These are phyloP conservation scores for Anabas testudineus DNA, from an alignment of 2,797 vertebrate species.

Conservation along the genomic window DNA sequence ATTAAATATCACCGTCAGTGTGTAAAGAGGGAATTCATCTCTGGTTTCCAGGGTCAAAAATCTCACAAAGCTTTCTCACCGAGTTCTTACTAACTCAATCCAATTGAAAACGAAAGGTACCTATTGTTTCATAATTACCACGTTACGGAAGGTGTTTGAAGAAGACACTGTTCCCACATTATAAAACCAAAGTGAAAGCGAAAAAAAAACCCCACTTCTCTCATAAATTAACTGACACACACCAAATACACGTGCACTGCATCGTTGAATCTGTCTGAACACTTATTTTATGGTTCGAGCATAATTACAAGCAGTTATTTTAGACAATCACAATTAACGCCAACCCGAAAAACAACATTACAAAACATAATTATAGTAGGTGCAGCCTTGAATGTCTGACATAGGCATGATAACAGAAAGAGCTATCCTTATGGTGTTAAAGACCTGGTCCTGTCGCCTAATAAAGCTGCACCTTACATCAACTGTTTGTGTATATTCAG, in stretches of 20 bases:
- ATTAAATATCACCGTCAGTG: neutral
- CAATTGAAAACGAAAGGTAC: neutral
- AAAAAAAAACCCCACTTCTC: neutral
- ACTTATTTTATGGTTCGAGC: neutral
- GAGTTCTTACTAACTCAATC: neutral
- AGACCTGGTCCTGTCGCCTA: neutral
- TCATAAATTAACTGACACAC: neutral
- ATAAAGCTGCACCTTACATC: neutral
- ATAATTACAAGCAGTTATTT: neutral
- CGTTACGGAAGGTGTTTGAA: conserved; percentile 7
- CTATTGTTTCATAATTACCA: conserved; percentile 14
- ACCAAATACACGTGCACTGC: neutral
- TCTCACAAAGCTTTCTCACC: conserved; percentile 9
- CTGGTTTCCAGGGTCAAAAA: neutral
- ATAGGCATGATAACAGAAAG: neutral
- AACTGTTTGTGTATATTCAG: neutral
- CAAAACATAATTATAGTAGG: neutral
- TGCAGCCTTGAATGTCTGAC: neutral
- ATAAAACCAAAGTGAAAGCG: neutral
- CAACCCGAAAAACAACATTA: no score
- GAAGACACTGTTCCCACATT: neutral
- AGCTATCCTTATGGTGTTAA: conserved; percentile 2
- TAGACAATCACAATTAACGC: no score
- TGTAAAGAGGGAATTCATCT: neutral
- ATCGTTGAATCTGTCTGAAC: neutral